Conservation (phyloP, 1,140 invertebrate species). For the Lepidurus apus region DNA sequence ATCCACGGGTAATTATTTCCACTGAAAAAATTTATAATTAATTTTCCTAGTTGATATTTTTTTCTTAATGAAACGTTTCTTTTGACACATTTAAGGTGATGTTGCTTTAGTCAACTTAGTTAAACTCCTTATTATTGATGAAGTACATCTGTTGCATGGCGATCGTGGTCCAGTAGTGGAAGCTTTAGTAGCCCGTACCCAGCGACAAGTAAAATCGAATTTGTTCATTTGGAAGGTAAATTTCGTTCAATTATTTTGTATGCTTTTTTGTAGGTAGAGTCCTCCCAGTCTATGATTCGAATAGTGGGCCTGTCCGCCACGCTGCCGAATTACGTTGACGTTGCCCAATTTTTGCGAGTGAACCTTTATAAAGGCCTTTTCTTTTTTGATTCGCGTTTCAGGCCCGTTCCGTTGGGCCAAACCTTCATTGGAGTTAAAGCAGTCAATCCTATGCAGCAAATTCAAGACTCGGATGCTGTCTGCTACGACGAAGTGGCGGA, state of each 20-base stretch:
- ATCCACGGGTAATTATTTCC: constrained; percentile 53
- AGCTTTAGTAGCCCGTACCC: constrained; percentile 88
- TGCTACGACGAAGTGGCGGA: constrained; percentile 90
- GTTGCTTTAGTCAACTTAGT: constrained; percentile 85
- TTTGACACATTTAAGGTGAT: constrained; percentile 59
- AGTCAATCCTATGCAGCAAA: constrained; percentile 65
- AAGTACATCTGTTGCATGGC: constrained; percentile 95
- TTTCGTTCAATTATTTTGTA: constrained; percentile 20
- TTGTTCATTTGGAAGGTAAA: background rate
- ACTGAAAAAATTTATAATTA: background rate
- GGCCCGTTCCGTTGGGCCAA: constrained; percentile 89
- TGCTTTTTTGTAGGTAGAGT: constrained; percentile 64
- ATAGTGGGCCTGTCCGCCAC: constrained; percentile 98
- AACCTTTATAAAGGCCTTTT: constrained; percentile 90
- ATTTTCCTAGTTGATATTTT: background rate
- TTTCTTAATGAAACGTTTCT: background rate
- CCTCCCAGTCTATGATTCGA: constrained; percentile 91
- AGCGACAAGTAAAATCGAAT: constrained; percentile 62
- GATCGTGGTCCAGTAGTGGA: constrained; percentile 97
- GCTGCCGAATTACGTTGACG: constrained; percentile 95
- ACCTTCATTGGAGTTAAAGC: constrained; percentile 89
- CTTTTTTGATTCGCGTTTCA: constrained; percentile 93
- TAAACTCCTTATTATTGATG: constrained; percentile 93
- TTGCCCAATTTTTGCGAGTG: constrained; percentile 87
- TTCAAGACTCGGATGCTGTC: constrained; percentile 81